phyloP scores from a whole-genome alignment of 1,140 invertebrate genomes.

The Eufriesea mexicana region DNA sequence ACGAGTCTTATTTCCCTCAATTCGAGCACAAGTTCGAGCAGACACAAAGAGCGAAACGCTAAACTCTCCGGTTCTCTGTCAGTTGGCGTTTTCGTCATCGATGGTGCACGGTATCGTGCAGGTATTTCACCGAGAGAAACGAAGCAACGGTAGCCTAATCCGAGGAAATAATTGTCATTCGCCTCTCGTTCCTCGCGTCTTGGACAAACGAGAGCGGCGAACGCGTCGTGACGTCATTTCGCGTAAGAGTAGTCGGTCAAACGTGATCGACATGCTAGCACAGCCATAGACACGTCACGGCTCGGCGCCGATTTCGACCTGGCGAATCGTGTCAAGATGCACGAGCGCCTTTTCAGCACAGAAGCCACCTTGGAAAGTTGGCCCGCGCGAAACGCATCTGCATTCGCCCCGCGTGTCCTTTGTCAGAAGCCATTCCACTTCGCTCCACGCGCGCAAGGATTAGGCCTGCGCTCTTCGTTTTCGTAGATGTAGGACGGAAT shows the following conservation, averaged over 20 bases:
- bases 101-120: not conserved
- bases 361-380: not conserved
- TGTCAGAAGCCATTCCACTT: not conserved
- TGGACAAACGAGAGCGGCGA: not conserved
- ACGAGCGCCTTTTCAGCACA: too few relatives aligned
- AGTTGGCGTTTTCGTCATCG: too few relatives aligned
- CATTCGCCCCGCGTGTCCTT: not conserved
- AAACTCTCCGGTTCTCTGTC: too few relatives aligned
- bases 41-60: too few relatives aligned
- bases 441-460: too few relatives aligned
- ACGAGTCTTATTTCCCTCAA: not conserved
- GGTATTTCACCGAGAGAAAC: too few relatives aligned
- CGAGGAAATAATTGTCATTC: not conserved
- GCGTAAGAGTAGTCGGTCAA: conserved; percentile 44
- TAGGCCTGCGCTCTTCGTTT: too few relatives aligned
- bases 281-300: not conserved
- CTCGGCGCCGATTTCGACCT: not conserved
- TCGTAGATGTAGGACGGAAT: not conserved
- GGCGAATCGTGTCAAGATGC: not conserved
- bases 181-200: not conserved
- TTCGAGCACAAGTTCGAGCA: not conserved
- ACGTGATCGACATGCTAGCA: conserved; percentile 32
- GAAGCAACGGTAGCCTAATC: not conserved
- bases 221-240: conserved; percentile 40
- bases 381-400: not conserved